Conservation (phyloP, 2,797 vertebrate genomes). For the Huso huso region DNA sequence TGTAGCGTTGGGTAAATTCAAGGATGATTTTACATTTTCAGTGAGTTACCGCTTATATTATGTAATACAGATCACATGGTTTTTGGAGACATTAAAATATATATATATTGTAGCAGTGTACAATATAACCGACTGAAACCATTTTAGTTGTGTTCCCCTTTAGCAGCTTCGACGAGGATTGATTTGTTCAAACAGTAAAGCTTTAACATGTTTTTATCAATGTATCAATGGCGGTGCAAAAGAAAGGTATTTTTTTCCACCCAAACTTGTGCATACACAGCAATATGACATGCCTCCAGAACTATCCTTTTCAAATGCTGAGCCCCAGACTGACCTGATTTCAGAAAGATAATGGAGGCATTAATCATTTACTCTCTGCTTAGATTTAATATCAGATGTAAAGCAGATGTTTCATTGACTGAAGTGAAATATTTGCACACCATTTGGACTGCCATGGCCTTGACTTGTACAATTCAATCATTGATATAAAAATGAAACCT, state of each 20-base stretch:
- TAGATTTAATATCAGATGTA: constrained; percentile 31
- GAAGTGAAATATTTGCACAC: constrained; percentile 37
- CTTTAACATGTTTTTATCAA: not conserved
- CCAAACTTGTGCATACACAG: not conserved
- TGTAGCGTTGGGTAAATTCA: too few relatives aligned
- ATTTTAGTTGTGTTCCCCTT: too few relatives aligned
- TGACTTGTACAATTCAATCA: not conserved
- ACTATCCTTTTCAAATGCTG: constrained; percentile 21
- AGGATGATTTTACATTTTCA: too few relatives aligned
- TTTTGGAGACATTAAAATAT: too few relatives aligned
- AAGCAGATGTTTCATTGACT: constrained; percentile 58
- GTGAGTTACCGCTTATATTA: too few relatives aligned
- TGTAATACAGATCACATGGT: too few relatives aligned
- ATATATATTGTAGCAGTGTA: too few relatives aligned
- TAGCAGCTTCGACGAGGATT: too few relatives aligned
- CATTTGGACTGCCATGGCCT: constrained; percentile 26
- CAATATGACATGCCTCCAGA: not conserved
- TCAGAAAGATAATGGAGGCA: constrained; percentile 50
- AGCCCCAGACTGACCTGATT: constrained; percentile 26
- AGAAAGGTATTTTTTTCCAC: not conserved
- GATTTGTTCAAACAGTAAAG: not conserved
- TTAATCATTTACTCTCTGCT: constrained; percentile 47
- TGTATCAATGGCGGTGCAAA: not conserved
- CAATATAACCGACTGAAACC: too few relatives aligned
- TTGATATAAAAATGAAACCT: constrained; percentile 6